Evolutionary conservation across 1,140 invertebrate species (phyloP).

Genomic region (Bombus ignitus): DNA sequence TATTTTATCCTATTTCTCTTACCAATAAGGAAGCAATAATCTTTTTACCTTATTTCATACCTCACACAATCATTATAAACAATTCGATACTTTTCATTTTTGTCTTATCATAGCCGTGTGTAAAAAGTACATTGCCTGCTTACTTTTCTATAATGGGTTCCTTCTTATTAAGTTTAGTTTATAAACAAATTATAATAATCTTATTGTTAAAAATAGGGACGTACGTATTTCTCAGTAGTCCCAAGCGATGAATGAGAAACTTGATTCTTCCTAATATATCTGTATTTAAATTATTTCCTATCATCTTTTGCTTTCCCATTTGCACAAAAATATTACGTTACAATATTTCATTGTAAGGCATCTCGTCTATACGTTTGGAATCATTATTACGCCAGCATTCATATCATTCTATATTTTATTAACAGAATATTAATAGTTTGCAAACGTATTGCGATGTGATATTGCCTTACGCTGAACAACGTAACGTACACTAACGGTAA

Average conservation of each 20-base stretch:
- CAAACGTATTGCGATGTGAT: slow-evolving; percentile 27
- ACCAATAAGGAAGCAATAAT: slow-evolving; percentile 78
- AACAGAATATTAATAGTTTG: slow-evolving; percentile 7
- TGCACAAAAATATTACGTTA: slow-evolving; percentile 59
- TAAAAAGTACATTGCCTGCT: slow-evolving; percentile 79
- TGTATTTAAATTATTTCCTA: slow-evolving; percentile 59
- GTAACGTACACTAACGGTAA: slow-evolving; percentile 37
- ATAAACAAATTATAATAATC: slow-evolving; percentile 78
- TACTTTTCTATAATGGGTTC: slow-evolving; percentile 65
- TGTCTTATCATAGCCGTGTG: slow-evolving; percentile 62
- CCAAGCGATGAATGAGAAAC: slow-evolving; percentile 47
- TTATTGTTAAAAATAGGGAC: slow-evolving; percentile 71
- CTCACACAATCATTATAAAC: slow-evolving; percentile 67
- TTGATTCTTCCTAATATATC: slow-evolving; percentile 52
- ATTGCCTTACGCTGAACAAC: slow-evolving; percentile 17
- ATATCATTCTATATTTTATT: background rate
- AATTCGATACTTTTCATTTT: slow-evolving; percentile 58
- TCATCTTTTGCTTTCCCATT: slow-evolving; percentile 58
- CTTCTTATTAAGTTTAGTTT: slow-evolving; percentile 69
- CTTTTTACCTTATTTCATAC: slow-evolving; percentile 72
- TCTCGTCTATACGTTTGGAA: slow-evolving; percentile 20
- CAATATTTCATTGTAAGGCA: slow-evolving; percentile 20
- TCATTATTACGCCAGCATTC: background rate
- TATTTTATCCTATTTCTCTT: slow-evolving; percentile 77
- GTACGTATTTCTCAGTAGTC: slow-evolving; percentile 46